These are phyloP conservation scores for Pseudobourletiella spinata DNA, from an alignment of 1,140 invertebrate genomes.

Conservation along the genomic window DNA sequence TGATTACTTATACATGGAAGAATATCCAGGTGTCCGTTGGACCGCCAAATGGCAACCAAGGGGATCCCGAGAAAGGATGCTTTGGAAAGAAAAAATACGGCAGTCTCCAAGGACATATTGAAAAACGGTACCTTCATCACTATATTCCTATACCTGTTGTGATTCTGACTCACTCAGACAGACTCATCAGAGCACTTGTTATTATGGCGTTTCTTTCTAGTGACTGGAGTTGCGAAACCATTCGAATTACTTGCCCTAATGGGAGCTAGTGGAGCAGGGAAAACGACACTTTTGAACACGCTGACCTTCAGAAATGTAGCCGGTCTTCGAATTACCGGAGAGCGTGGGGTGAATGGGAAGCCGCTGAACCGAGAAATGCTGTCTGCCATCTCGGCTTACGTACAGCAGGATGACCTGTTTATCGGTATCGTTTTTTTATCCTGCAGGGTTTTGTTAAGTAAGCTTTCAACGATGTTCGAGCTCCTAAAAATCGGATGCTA, in stretches of 20 bases:
- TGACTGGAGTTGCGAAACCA: slow-evolving; percentile 74
- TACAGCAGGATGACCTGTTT: slow-evolving; percentile 92
- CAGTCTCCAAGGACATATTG: slow-evolving; percentile 45
- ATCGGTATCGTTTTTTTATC: slow-evolving; percentile 80
- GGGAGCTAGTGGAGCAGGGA: slow-evolving; percentile 65
- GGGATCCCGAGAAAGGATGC: not conserved
- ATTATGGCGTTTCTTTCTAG: slow-evolving; percentile 43
- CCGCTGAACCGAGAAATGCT: not conserved
- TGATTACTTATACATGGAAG: slow-evolving; percentile 23
- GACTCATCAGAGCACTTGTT: no score
- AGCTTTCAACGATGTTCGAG: not conserved
- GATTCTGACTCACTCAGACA: no score
- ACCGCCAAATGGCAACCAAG: not conserved
- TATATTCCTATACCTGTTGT: no score
- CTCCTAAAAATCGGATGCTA: not conserved
- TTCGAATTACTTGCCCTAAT: slow-evolving; percentile 85
- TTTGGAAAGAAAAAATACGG: slow-evolving; percentile 3
- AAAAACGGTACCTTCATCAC: slow-evolving; percentile 60
- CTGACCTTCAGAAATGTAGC: slow-evolving; percentile 66
- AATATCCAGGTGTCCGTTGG: slow-evolving; percentile 22
- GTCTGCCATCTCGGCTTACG: slow-evolving; percentile 62
- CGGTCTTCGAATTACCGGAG: slow-evolving; percentile 59
- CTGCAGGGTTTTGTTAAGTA: slow-evolving; percentile 31
- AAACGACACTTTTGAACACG: slow-evolving; percentile 88
- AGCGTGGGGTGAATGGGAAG: slow-evolving; percentile 39